Percentiles rank a stretch among this genome's conserved stretches.
phyloP scores from a whole-genome alignment of 2,797 vertebrate species.

The Gadopsis marmoratus region DNA sequence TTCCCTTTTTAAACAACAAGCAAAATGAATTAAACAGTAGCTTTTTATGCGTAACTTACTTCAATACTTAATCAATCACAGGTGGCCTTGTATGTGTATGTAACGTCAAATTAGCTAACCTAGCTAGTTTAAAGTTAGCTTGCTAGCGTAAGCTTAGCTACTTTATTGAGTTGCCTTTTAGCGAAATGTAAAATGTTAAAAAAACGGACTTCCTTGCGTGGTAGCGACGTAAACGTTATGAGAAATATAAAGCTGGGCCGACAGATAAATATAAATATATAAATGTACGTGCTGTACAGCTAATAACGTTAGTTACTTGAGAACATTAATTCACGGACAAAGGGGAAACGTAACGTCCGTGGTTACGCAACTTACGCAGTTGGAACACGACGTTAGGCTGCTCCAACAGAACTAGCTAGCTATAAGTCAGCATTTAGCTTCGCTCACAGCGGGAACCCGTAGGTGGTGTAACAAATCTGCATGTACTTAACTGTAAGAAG shows the following conservation, averaged over 20 bases:
- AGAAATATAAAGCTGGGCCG: background rate
- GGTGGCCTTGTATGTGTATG: background rate
- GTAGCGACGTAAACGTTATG: background rate
- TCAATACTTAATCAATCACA: background rate
- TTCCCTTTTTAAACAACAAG: background rate
- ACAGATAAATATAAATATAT: no score
- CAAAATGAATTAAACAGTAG: background rate
- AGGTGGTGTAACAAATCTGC: background rate
- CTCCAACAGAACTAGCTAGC: background rate
- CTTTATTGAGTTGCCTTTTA: no score
- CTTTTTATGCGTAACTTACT: background rate
- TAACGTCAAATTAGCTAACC: background rate
- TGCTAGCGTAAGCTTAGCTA: background rate
- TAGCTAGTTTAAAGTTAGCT: background rate
- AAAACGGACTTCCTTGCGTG: background rate
- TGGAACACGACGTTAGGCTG: background rate
- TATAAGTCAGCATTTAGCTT: background rate
- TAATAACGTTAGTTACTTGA: no score
- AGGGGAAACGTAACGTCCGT: background rate
- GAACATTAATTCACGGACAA: background rate
- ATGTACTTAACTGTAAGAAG: no score
- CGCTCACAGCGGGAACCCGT: background rate
- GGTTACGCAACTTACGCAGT: no score
- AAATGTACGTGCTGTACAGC: no score
- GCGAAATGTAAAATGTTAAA: no score